These are phyloP conservation scores for Cheilosia urbana DNA, from an alignment of 2,888 invertebrate genomes.

Conservation along the genomic window DNA sequence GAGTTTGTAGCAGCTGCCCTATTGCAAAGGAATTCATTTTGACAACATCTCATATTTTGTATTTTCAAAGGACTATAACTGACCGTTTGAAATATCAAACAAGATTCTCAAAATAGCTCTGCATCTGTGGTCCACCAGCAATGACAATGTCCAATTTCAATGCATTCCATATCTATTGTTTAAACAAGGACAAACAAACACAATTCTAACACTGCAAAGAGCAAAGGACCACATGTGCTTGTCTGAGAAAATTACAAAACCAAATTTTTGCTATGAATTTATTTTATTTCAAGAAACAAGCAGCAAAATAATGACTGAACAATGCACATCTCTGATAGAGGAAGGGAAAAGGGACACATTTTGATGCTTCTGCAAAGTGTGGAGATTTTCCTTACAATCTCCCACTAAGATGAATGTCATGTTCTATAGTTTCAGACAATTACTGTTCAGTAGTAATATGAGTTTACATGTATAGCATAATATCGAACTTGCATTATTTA, in stretches of 20 bases:
- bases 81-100: conserved; percentile 2
- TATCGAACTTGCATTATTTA: too few species aligned
- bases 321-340: background rate
- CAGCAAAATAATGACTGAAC: too few species aligned
- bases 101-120: conserved; percentile 1
- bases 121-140: background rate
- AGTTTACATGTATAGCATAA: too few species aligned
- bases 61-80: background rate
- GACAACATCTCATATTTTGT: background rate
- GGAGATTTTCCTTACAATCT: background rate
- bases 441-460: too few species aligned
- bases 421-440: too few species aligned
- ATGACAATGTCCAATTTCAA: conserved; percentile 10
- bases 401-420: too few species aligned
- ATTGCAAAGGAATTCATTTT: conserved; percentile 1
- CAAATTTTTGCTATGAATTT: too few species aligned
- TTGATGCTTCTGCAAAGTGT: background rate
- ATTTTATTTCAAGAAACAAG: too few species aligned
- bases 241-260: too few species aligned
- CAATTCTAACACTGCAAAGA: too few species aligned
- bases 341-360: too few species aligned
- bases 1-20: conserved; percentile 2
- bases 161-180: conserved; percentile 9
- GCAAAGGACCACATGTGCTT: too few species aligned
- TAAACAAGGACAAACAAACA: background rate